These are phyloP conservation scores for Dynastes tityus DNA, from an alignment of 2,888 invertebrate species.

Conservation along the genomic window DNA sequence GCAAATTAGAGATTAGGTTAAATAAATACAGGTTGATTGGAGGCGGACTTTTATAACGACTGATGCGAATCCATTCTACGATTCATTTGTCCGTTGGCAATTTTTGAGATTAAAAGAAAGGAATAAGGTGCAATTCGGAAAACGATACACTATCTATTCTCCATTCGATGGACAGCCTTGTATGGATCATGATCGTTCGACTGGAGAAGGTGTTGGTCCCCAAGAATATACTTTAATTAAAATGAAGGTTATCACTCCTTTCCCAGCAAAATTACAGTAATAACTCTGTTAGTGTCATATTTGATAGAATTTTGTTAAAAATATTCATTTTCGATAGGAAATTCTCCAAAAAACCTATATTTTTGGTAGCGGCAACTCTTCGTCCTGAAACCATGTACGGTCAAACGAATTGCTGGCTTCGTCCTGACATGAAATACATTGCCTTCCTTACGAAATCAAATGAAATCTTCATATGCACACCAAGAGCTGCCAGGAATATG, in stretches of 20 bases:
- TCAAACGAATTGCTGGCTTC: conserved; percentile 99
- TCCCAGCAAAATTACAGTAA: conserved; percentile 81
- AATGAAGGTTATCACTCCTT: conserved; percentile 86
- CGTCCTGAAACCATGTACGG: conserved; percentile 99
- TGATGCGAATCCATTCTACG: conserved; percentile 97
- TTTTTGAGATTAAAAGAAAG: conserved; percentile 88
- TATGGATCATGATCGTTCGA: conserved; percentile 98
- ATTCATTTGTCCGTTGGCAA: conserved; percentile 99
- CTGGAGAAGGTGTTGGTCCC: conserved; percentile 97
- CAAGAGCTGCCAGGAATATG: conserved; percentile 95
- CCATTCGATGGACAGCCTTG: conserved; percentile 98
- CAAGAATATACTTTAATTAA: conserved; percentile 98
- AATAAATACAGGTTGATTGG: conserved; percentile 89
- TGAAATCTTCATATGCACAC: conserved; percentile 91
- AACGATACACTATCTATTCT: conserved; percentile 96
- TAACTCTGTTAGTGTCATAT: conserved; percentile 55
- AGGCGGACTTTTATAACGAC: conserved; percentile 98
- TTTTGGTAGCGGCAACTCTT: conserved; percentile 96
- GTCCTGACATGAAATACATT: conserved; percentile 95
- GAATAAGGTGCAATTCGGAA: conserved; percentile 96
- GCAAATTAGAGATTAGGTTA: background rate
- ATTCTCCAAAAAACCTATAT: conserved; percentile 76
- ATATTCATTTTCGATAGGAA: conserved; percentile 67
- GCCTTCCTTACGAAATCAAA: conserved; percentile 82
- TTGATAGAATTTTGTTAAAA: background rate